Evolutionary conservation across 2,797 vertebrate genomes (phyloP), one percentile per base, ranked within the genome.

Genomic region (Leptoclinus maculatus): DNA sequence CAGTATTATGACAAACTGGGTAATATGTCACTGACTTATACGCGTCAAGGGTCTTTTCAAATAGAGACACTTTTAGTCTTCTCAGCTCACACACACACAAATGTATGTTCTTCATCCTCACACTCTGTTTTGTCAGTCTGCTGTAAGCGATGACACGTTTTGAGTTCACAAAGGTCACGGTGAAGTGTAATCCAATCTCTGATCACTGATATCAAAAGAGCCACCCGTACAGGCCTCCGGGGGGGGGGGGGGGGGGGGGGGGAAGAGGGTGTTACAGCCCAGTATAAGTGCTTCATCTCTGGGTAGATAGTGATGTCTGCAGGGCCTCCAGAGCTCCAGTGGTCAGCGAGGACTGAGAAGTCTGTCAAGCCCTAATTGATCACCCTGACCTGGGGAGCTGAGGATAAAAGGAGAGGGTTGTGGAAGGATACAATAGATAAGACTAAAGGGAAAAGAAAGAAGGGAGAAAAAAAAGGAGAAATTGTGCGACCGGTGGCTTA

Each of bases 351-450:
- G 82, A 87, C 87, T 88, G 89, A 93, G 91, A 85, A 74, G 80
- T 88, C 90, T 96, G 96, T 96, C 96, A 95, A 88, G 87, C 56
- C 93, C 95, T 96, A 97, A 98, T 94, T 67, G 94, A 97, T 98
- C 95, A 95, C 91, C 94, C 95, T 94, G 93, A 95, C 96, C 88
- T 88, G 91, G 88, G 86, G 81, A 78, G 78, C 74, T 84, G 69
- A 80, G 81, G 80, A 79, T 80, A 74, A 71, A 69, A 63, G 56
- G 76, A 76, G 78, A 66, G 54, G 66, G 66, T 74, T 67, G 82
- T 81, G 78, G 66, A 82, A 62, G 59, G 74, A 83, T 83, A 79
- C 78, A 58, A 85, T 83, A 83, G 86, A 87, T 90, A 89, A 88
- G 75, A 72, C 82, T 83, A 67, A 80, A 83, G 79, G 80, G 65